Percentiles rank a stretch among this genome's conserved stretches.
These are phyloP conservation scores for Galaxea fascicularis DNA, from an alignment of 92 coral and sea anemone species.

Conservation along the genomic window DNA sequence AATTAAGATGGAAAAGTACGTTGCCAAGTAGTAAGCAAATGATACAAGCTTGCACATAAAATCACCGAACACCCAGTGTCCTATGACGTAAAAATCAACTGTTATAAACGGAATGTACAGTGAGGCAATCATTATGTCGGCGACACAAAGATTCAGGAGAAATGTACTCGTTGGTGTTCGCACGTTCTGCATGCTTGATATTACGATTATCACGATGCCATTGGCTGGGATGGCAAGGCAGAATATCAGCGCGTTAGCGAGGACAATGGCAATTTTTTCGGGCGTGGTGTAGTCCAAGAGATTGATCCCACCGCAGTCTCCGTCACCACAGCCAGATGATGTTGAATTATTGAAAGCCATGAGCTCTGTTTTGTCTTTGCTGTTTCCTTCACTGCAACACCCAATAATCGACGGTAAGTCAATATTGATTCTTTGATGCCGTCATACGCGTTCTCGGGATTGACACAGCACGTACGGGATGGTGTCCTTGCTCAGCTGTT, in stretches of 20 bases:
- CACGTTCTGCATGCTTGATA: conserved; percentile 78
- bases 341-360: conserved; percentile 44
- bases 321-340: too few species aligned
- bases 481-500: too few species aligned
- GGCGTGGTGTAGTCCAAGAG: conserved; percentile 7
- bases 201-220: conserved; percentile 69
- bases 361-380: background rate
- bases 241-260: conserved; percentile 57
- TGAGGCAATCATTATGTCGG: conserved; percentile 80
- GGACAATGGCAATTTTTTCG: conserved; percentile 63
- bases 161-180: conserved; percentile 83
- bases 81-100: conserved; percentile 63
- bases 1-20: conserved; percentile 71
- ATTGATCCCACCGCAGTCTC: background rate
- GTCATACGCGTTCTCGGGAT: too few species aligned
- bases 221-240: conserved; percentile 78
- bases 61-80: conserved; percentile 80
- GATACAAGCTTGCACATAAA: conserved; percentile 74
- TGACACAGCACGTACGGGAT: too few species aligned
- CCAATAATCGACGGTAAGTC: background rate
- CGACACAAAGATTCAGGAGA: conserved; percentile 77
- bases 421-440: background rate
- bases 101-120: conserved; percentile 81
- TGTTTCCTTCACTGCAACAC: background rate
- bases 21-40: conserved; percentile 72